These are phyloP conservation scores for Apteryx mantelli DNA, from an alignment of 2,113 vertebrate genomes.

Conservation along the genomic window DNA sequence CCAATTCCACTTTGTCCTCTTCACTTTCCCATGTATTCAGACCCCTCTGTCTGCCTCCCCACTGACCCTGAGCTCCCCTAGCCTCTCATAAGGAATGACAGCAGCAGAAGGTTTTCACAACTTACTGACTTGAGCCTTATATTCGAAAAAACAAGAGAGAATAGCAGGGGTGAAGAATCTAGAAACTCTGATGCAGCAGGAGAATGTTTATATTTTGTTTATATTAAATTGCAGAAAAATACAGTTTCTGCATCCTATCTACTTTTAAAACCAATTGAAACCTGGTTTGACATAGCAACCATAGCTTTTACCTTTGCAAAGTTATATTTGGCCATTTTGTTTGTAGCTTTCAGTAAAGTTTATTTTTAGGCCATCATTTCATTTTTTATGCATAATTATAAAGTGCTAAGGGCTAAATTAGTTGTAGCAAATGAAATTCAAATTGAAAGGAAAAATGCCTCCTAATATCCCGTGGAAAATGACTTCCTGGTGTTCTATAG, in stretches of 20 bases:
- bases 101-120: conserved; percentile 3
- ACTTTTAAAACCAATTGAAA: neutral
- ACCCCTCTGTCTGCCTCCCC: accelerated
- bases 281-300: neutral
- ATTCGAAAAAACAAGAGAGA: neutral
- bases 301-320: neutral
- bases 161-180: neutral
- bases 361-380: neutral
- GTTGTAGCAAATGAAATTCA: neutral
- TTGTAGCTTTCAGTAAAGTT: neutral
- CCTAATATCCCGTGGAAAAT: neutral
- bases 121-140: neutral
- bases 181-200: neutral
- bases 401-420: neutral
- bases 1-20: neutral
- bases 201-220: accelerated
- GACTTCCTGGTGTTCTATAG: neutral
- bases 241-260: accelerated
- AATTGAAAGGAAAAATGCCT: neutral
- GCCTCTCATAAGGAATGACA: neutral
- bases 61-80: accelerated
- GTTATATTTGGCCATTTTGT: neutral
- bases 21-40: neutral
- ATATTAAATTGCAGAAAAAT: neutral
- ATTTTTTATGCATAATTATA: neutral